Base-by-base conservation (phyloP, 2,113 vertebrate genomes). In the Scatophagus argus region DNA sequence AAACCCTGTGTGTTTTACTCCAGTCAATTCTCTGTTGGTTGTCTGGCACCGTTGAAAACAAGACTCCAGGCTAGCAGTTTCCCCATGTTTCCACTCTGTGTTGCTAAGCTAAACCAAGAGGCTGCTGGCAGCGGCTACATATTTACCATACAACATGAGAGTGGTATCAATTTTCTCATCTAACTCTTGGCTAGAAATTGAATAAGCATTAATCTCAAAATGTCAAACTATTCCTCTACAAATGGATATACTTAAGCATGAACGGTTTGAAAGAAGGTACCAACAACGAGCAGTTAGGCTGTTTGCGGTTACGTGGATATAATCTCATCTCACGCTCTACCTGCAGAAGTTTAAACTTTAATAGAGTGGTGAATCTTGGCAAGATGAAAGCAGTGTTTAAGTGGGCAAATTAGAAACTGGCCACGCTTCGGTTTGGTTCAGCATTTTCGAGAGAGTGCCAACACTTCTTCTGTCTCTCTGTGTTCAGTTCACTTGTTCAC, bases 351-450 rank as follows among this genome's bases (percentile, higher is more conserved):
- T 46, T 81, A 19, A 62, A 39, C 32, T 17, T 39, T 34, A 55
- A 78, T 36, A 67, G 38, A 39, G 31, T 21, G 56, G 77, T 43
- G 54, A 63, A 68, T 65, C 59, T 75, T 82, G 64, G 62, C 65
- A 64, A 67, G 44, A 61, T 84, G 41, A 71, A 68, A 74, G 58
- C 27, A 65, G 55, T 34, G 17, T 16, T 56, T 64, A 81, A 56
- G n/a, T 73, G 47, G 76, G 74, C 72, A 71, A 79, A 71, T 72
- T 75, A 52, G 41, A 80, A 75, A 78, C 29, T 71, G 74, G 43
- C 61, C 51, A 44, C 23, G 73, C 43, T 70, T 77, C 55, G 55
- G 51, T 79, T 86, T 68, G 65, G 60, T 74, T 75, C 44, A 82
- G 56, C 66, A 39, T 79, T 84, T 84, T 75, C n/a, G 38, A 55